These are phyloP conservation scores for Acrobasis repandana DNA, from an alignment of 2,888 invertebrate species.

Conservation along the genomic window DNA sequence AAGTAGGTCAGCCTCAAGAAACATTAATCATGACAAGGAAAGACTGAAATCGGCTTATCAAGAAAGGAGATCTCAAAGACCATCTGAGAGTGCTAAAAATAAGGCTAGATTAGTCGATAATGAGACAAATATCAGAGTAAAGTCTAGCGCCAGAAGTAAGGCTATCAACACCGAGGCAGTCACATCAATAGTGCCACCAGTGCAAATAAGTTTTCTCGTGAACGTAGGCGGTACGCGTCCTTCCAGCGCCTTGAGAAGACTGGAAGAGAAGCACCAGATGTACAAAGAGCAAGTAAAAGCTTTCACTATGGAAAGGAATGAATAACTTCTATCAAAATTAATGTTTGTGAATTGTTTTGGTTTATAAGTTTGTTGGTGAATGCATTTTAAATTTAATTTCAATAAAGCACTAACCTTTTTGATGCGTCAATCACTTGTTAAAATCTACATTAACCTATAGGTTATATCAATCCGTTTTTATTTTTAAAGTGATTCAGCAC, in stretches of 20 bases:
- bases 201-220: slow-evolving; percentile 69
- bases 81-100: slow-evolving; percentile 28
- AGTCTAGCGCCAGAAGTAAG: slow-evolving; percentile 47
- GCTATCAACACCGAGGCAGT: slow-evolving; percentile 45
- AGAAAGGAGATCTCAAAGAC: slow-evolving; percentile 25
- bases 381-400: slow-evolving; percentile 3
- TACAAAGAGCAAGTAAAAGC: slow-evolving; percentile 71
- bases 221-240: slow-evolving; percentile 62
- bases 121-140: slow-evolving; percentile 36
- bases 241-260: slow-evolving; percentile 56
- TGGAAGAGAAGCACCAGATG: slow-evolving; percentile 72
- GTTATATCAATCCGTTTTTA: background rate
- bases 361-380: slow-evolving; percentile 12
- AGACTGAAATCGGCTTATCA: slow-evolving; percentile 22
- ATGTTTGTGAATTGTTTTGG: slow-evolving; percentile 4
- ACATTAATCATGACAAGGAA: slow-evolving; percentile 23
- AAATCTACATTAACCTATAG: slow-evolving; percentile 19
- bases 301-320: slow-evolving; percentile 46
- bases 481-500: slow-evolving; percentile 1
- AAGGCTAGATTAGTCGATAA: slow-evolving; percentile 29
- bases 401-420: slow-evolving; percentile 22
- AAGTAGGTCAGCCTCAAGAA: slow-evolving; percentile 32
- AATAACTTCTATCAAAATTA: background rate
- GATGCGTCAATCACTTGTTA: slow-evolving; percentile 23
- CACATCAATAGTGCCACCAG: slow-evolving; percentile 45